A percentile compares a stretch with the other conserved stretches of the same genome.
These are phyloP conservation scores for Poecilobothrus nobilitatus DNA, from an alignment of 2,888 invertebrate species.

Conservation along the genomic window DNA sequence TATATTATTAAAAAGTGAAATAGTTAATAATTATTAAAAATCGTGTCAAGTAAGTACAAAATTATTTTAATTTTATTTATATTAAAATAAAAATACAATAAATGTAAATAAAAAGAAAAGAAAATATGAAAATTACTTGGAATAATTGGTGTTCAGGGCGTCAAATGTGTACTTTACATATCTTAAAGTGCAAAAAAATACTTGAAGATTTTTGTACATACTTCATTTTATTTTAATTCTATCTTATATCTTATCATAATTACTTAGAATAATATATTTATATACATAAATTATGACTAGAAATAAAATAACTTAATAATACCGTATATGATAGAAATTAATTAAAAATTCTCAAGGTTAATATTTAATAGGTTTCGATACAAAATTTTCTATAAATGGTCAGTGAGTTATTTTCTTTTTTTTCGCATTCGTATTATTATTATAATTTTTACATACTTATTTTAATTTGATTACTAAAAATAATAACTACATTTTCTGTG, in stretches of 20 bases:
- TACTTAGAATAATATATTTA: not conserved
- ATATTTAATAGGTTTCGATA: not conserved
- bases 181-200: not conserved
- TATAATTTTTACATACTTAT: too few relatives aligned
- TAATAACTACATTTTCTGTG: too few relatives aligned
- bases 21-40: not conserved
- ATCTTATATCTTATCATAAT: not conserved
- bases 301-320: not conserved
- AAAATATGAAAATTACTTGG: not conserved
- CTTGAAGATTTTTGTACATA: too few relatives aligned
- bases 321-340: not conserved
- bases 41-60: not conserved
- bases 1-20: not conserved
- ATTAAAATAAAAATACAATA: not conserved
- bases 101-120: not conserved
- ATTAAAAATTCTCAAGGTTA: conserved; percentile 5
- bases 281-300: not conserved
- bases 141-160: not conserved
- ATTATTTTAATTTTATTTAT: not conserved
- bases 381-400: not conserved
- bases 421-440: too few relatives aligned
- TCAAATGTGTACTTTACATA: not conserved
- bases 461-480: too few relatives aligned
- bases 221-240: not conserved
- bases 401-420: not conserved